Conservation (phyloP, 2,797 vertebrate species). For the Falco columbarius region DNA sequence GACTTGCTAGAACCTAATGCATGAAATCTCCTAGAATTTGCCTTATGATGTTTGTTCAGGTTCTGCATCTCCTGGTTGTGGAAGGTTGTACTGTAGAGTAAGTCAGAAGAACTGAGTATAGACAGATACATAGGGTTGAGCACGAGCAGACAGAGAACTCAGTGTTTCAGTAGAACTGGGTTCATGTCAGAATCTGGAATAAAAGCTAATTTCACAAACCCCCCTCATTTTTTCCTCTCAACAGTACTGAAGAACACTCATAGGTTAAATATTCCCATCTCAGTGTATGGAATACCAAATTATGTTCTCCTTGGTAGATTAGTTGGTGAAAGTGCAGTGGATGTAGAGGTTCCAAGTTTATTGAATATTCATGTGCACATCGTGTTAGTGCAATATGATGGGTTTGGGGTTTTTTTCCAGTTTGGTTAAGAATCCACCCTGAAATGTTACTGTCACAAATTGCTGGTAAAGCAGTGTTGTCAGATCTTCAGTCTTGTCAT, state of each 20-base stretch:
- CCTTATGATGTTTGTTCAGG: neutral
- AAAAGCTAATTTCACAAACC: neutral
- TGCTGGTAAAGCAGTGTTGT: neutral
- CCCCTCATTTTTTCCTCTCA: neutral
- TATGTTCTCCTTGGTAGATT: neutral
- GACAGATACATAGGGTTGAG: neutral
- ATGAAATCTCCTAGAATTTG: neutral
- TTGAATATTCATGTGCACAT: neutral
- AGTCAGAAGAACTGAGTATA: neutral
- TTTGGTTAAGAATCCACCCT: neutral
- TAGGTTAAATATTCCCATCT: neutral
- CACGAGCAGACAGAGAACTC: neutral
- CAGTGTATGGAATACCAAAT: neutral
- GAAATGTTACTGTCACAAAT: neutral
- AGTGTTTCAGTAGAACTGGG: neutral
- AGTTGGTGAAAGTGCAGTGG: neutral
- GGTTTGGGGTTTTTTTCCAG: neutral
- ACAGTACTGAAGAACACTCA: neutral
- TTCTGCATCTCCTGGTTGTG: neutral
- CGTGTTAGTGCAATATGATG: neutral
- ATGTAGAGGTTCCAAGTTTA: neutral
- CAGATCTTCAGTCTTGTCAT: neutral
- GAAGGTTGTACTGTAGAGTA: neutral
- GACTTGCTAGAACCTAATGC: neutral
- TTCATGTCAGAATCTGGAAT: neutral